Evolutionary conservation across 2,797 vertebrate species (phyloP), one percentile per base, ranked within the genome.

Genomic region (Helostoma temminkii): DNA sequence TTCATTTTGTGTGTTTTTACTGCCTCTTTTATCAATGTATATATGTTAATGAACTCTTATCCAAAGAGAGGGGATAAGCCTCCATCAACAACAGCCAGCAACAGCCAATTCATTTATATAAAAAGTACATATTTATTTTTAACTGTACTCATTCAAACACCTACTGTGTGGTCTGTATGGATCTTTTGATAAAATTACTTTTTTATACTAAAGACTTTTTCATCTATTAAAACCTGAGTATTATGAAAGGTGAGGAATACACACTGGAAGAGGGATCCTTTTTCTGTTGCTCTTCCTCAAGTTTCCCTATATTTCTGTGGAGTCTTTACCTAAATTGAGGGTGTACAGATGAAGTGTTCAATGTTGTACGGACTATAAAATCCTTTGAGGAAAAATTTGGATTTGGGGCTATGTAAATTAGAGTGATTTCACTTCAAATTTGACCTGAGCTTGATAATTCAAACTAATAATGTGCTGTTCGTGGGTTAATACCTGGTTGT

Each of bases 401-500:
- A 47, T 50, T 71, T 28, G 12, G 6, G 22, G 8, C 19, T 3
- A 39, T 36, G 16, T 28, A 19, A 59, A 30, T 59, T 3, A 69
- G 79, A 56, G 4, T 15, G 21, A 52, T 25, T 45, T 48, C 50
- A 47, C 48, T 41, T 60, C 42, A 66, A 24, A 73, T 37, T 71
- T 43, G 78, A 19, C 6, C 39, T 22, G 41, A 63, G 66, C 26
- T 48, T 56, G 24, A 71, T 21, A 1, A 6, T 36, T 72, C 9
- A 19, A 25, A 39, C 4, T 16, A 39, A 53, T 43, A 2, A 43
- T 46, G 47, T 36, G 54, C 12, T 34, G 46, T 10, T 47, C 4
- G 9, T 30, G 34, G 5, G 39, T 63, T 41, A 24, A 60, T 26
- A 62, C 37, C 21, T 60, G 58, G 34, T 76, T 24, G 19, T 26